These are phyloP conservation scores for Canis aureus DNA, from an alignment of 2,113 vertebrate species.

Conservation along the genomic window DNA sequence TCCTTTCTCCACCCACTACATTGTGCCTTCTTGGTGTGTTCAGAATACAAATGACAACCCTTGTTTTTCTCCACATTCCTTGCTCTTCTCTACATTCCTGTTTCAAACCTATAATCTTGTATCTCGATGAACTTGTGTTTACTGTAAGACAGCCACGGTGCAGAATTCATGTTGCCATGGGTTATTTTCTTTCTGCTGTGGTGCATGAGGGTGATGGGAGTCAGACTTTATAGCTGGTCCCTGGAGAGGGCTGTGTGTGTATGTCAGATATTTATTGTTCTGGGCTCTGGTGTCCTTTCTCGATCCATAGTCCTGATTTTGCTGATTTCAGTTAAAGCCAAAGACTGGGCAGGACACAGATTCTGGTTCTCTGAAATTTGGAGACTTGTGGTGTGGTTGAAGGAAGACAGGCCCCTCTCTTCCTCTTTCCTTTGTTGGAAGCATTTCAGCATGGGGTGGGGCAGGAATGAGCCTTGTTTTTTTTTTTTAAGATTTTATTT, in stretches of 20 bases:
- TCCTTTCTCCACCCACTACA: conserved; percentile 40
- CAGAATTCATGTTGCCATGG: background rate
- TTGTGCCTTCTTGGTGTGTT: conserved; percentile 53
- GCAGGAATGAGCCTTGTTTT: background rate
- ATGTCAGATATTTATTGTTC: background rate
- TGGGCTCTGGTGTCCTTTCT: background rate
- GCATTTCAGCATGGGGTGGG: background rate
- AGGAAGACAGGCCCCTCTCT: background rate
- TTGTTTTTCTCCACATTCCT: conserved; percentile 9
- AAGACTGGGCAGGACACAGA: background rate
- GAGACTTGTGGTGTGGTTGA: background rate
- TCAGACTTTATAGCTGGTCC: conserved; percentile 10
- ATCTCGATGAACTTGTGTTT: conserved; percentile 6
- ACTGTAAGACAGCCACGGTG: background rate
- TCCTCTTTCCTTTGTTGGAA: background rate
- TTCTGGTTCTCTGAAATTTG: background rate
- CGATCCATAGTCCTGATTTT: background rate
- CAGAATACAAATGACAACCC: conserved; percentile 61
- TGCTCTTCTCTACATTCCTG: conserved; percentile 45
- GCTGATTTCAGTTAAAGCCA: conserved; percentile 25
- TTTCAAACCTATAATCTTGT: conserved; percentile 63
- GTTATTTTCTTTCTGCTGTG: background rate
- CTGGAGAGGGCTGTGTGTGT: background rate
- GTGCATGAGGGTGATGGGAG: background rate
- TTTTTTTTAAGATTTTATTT: too few relatives aligned